Evolutionary conservation across 2,113 vertebrate species (phyloP), one percentile per base, ranked within the genome.

Genomic region (Labrus mixtus): DNA sequence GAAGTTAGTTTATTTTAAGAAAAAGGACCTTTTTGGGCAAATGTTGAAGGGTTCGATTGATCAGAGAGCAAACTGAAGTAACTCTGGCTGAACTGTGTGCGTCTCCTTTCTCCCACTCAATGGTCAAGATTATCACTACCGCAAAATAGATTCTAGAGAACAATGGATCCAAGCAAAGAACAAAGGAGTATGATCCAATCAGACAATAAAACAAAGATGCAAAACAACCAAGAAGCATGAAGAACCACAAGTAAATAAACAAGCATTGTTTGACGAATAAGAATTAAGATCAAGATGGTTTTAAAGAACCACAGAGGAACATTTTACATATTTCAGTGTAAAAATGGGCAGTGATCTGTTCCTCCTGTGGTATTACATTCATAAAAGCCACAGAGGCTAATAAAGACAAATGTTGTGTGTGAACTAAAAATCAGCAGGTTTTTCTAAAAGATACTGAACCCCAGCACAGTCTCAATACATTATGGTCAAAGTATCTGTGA

Each of bases 121-220:
- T 23, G 36, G 53, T 76, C 25, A 53, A 66, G 68, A 73, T 70
- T 60, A 71, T 86, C 73, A 62, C 23, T 29, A 64, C 73, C 79
- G 60, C 82, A 84, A 75, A 77, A 20, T 50, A 66, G 72, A 78
- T 67, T 68, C 62, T 15, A 2, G 50, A 69, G 68, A 76, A 83
- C 72, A 87, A 81, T 67, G 60, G 68, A 67, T 85, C 87, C 76
- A 74, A 64, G 54, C 7, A 80, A 67, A 86, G 75, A 64, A 83
- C 65, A 82, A 79, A 72, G 36, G 16, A 70, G 53, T 57, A 1
- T 6, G 71, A 84, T 37, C 71, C 50, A 73, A 33, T 12, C 10
- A 68, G 64, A 76, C 72, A 73, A 56, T 36, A 82, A 33, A 69
- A 74, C 23, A 81, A 69, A 82, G 46, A 82, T 36, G 45, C 62